phyloP scores from a whole-genome alignment of 2,797 vertebrate genomes.

The Micrastur ruficollis region DNA sequence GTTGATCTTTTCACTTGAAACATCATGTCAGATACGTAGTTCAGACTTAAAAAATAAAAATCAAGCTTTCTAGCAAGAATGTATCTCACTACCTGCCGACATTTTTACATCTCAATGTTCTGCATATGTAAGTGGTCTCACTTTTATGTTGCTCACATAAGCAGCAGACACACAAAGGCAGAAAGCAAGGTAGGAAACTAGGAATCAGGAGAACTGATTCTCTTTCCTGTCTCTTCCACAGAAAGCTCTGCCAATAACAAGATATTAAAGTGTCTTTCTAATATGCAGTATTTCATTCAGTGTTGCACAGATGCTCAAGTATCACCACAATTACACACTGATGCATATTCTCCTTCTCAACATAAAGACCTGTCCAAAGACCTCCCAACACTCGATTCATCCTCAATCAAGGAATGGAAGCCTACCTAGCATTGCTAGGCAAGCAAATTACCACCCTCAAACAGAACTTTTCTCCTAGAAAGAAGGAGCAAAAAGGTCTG shows the following conservation, averaged over 20 bases:
- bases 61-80: neutral
- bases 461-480: neutral
- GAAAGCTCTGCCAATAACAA: neutral
- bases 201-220: neutral
- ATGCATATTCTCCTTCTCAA: neutral
- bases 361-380: neutral
- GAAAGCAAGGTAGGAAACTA: neutral
- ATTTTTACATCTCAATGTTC: neutral
- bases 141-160: neutral
- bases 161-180: neutral
- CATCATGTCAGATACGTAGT: neutral
- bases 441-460: neutral
- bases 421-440: neutral
- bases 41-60: neutral
- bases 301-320: neutral
- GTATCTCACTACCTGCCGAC: neutral
- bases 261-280: neutral
- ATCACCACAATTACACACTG: neutral
- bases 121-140: neutral
- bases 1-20: neutral
- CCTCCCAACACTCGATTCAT: neutral
- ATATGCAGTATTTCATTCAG: neutral
- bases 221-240: neutral
- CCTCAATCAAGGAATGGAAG: neutral
- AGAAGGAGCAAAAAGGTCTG: neutral